Base-by-base conservation (phyloP, 2,113 vertebrate species). In the Condylura cristata region DNA sequence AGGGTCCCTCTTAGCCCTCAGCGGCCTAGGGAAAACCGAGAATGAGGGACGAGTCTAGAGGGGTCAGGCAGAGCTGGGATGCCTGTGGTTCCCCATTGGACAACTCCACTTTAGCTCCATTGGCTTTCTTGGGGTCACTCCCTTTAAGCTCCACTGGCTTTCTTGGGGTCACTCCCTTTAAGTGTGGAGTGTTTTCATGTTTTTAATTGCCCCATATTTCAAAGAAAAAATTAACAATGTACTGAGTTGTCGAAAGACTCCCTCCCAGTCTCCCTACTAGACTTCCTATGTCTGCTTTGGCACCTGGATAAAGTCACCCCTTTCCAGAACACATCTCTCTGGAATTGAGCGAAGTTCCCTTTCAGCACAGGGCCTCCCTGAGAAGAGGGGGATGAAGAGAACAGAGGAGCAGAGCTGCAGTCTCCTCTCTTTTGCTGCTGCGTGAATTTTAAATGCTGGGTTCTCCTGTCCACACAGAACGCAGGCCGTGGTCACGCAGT, bases 331-430 rank as follows among this genome's bases (percentile, higher is more conserved):
- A 3, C 58, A 91, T 96, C 80, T 89, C 63, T 1, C 24, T 75
- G 70, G 87, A 89, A 93, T 4, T 91, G 83, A 70, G 41, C 70
- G 51, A 89, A 86, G 34, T 65, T 95, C 34, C 28, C 70, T 89
- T 89, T 95, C 79, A 86, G 66, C 46, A 84, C 81, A n/a, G 28
- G 51, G 51, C 95, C 61, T 94, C 83, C 86, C 85, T 48, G 60
- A 95, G 72, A 34, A 93, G 81, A 84, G 88, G 87, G 51, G 34
- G 72, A 76, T 87, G 89, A 72, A 93, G 66, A 91, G n/a, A 34
- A 32, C 34, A 13, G 48, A 39, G 60, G 48, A 53, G 34, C 83
- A 48, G 39, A 66, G 48, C 80, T 92, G 61, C 16, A 18, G 74
- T 7, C 4, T 79, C 72, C 10, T 63, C 65, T 71, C 75, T 89